A percentile compares a stretch with the other conserved stretches of the same genome.
Evolutionary conservation across 92 coral and sea anemone genomes (phyloP).

Genomic region (Parazoanthus darwini): DNA sequence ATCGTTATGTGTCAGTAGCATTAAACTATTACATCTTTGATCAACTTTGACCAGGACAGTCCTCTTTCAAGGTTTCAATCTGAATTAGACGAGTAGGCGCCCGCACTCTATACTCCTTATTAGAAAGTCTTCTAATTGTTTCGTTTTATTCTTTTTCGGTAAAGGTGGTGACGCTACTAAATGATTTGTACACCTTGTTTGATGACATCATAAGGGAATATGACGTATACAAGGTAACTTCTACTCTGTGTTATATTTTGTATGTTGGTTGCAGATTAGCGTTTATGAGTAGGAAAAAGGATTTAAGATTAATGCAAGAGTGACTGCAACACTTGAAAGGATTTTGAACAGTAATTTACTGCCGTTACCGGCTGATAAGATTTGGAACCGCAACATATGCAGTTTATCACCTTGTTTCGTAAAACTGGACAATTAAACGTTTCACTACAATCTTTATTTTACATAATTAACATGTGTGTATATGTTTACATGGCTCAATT

Average conservation of each 20-base stretch:
- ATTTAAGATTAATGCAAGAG: not conserved
- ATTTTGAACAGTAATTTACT: no score
- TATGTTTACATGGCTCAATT: not conserved
- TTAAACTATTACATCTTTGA: no score
- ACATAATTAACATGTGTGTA: no score
- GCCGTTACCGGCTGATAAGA: not conserved
- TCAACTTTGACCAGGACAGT: no score
- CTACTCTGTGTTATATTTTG: not conserved
- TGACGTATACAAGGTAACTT: constrained; percentile 92
- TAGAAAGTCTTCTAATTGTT: no score
- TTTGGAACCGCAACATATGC: not conserved
- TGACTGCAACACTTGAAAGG: not conserved
- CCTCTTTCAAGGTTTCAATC: no score
- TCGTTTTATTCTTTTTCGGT: not conserved
- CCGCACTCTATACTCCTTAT: no score
- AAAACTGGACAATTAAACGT: not conserved
- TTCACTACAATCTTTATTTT: no score
- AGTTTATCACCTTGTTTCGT: not conserved
- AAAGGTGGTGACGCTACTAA: constrained; percentile 91
- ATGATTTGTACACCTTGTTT: constrained; percentile 91
- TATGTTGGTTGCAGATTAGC: no score
- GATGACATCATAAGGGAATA: constrained; percentile 95
- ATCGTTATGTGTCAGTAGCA: no score
- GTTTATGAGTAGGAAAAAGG: not conserved
- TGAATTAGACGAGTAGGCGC: no score